phyloP scores from a whole-genome alignment of 2,797 vertebrate species.

The Labeo calbasu region DNA sequence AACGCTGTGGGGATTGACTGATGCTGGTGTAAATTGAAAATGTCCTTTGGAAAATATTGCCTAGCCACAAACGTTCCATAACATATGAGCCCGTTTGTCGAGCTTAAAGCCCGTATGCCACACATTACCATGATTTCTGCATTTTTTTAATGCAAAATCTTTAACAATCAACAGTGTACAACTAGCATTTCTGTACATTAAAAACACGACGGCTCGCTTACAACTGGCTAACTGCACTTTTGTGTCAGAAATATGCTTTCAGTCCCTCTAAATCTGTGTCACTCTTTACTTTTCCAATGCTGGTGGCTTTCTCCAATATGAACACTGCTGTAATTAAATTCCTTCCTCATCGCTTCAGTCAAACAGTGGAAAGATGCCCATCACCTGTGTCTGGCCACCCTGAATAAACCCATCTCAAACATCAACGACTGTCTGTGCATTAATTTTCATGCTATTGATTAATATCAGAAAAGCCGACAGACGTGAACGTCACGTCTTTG shows the following conservation, averaged over 20 bases:
- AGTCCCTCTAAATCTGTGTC: slow-evolving; percentile 8
- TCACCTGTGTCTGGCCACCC: slow-evolving; percentile 38
- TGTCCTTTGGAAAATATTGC: neutral
- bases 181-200: neutral
- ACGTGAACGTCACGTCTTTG: neutral
- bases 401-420: slow-evolving; percentile 33
- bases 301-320: neutral
- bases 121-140: neutral
- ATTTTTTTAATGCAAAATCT: neutral
- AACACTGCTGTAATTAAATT: slow-evolving; percentile 28
- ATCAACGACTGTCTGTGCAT: slow-evolving; percentile 24
- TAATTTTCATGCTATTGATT: slow-evolving; percentile 29
- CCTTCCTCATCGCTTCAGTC: slow-evolving; percentile 52
- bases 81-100: neutral
- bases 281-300: slow-evolving; percentile 10
- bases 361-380: slow-evolving; percentile 54
- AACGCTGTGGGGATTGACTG: neutral
- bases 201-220: too few species aligned
- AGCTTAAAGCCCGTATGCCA: neutral
- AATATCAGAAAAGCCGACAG: slow-evolving; percentile 17
- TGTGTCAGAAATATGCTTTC: neutral
- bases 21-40: slow-evolving; percentile 21
- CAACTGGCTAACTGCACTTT: neutral
- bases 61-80: slow-evolving; percentile 14
- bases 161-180: neutral